Evolutionary conservation across 2,797 vertebrate genomes (phyloP), one percentile per base, ranked within the genome.

Genomic region (Anguilla megastoma): DNA sequence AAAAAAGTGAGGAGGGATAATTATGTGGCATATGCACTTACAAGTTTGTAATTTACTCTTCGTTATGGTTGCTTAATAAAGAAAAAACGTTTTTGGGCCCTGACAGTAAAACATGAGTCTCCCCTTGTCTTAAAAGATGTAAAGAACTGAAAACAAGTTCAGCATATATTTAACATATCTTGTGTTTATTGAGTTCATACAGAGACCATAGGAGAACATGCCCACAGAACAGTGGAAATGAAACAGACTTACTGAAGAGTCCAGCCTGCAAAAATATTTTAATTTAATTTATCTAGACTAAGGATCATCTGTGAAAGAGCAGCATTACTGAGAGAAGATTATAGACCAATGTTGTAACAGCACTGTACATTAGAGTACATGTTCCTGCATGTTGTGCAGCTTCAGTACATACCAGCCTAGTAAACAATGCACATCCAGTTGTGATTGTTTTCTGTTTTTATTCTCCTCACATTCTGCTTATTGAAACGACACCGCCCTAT

Each of bases 21-120:
- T 94, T 94, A 93, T 92, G 89, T 90, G 88, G 87, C 89, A 91
- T 92, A 92, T 92, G 91, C 86, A 88, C 89, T 85, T 80, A 8
- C 41, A 84, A 87, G 89, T 90, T 91, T 71, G 85, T 89, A 92
- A 91, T 94, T 93, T 91, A 89, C 89, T 88, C 88, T 91, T 87
- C 84, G 88, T 45, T 90, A 88, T 89, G 84, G 87, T 89, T 89
- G 85, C 89, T 86, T 90, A 91, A 93, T 92, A 80, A 90, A 93
- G 63, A 21, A 86, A 21, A 85, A 90, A 85, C 41, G 74, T 85
- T 60, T 79, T 85, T 86, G 87, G 50, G 45, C 79, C 84, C 88
- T 89, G 82, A 52, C 85, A 66, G 69, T 33, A 89, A 85, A 63
- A 71, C 4, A 0, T 85, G 18, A 83, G 33, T 66, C 27, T 8